Evolutionary conservation across 2,113 vertebrate genomes (phyloP).

Genomic region (Nibea coibor): DNA sequence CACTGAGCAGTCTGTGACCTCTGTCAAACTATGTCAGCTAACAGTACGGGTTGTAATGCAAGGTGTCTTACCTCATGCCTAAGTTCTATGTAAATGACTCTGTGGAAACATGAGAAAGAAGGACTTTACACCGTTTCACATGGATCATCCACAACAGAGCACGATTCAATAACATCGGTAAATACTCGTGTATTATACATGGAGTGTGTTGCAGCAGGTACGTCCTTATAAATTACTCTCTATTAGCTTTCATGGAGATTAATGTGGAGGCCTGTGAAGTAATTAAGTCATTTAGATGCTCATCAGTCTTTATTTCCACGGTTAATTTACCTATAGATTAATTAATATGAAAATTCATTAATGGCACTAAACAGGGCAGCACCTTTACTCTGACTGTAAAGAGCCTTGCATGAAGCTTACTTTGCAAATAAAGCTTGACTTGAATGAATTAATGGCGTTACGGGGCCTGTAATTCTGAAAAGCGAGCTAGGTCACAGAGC

Average conservation of each 20-base stretch:
- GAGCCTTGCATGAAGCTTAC: conserved; percentile 12
- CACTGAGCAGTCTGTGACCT: conserved; percentile 30
- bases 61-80: neutral
- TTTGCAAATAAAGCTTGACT: conserved; percentile 28
- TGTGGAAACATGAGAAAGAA: neutral
- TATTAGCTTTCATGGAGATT: conserved; percentile 5
- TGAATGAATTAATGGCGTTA: conserved; percentile 6
- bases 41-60: neutral
- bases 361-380: conserved; percentile 34
- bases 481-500: neutral
- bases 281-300: conserved; percentile 48
- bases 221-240: conserved; percentile 12
- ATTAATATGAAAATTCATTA: conserved; percentile 55
- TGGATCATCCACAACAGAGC: neutral
- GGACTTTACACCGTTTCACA: conserved; percentile 12
- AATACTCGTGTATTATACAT: neutral
- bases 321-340: conserved; percentile 52
- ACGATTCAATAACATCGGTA: neutral
- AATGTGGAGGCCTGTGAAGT: conserved; percentile 15
- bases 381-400: conserved; percentile 28
- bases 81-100: neutral
- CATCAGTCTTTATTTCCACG: conserved; percentile 57
- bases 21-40: neutral
- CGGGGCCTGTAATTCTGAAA: neutral
- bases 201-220: neutral